A percentile compares a stretch with the other conserved stretches of the same genome.
phyloP scores from a whole-genome alignment of 35 echinoderm and acorn worm species.

The Chiridota heheva region DNA sequence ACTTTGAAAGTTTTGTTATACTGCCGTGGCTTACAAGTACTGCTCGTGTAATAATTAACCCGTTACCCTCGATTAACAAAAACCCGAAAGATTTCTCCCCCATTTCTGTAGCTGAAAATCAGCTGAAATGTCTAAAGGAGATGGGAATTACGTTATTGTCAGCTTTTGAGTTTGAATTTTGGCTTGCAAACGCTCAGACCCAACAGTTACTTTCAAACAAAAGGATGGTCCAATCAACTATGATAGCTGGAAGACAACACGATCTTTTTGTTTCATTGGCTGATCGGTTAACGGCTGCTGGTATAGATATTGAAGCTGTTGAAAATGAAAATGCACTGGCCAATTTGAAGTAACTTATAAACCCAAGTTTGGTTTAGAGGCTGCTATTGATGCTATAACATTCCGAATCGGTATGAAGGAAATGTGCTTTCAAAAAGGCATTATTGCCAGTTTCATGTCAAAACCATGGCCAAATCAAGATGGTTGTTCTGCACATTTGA shows the following conservation, averaged over 20 bases:
- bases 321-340: conserved; percentile 29
- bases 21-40: conserved; percentile 58
- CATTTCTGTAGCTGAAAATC: conserved; percentile 26
- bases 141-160: conserved; percentile 34
- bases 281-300: conserved; percentile 23
- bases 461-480: conserved; percentile 18
- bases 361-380: conserved; percentile 59
- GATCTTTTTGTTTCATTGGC: conserved; percentile 33
- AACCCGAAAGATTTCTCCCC: conserved; percentile 14
- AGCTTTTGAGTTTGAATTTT: conserved; percentile 58
- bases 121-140: conserved; percentile 35
- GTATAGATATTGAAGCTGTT: conserved; percentile 49
- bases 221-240: neutral
- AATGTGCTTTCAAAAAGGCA: conserved; percentile 36
- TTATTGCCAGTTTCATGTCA: conserved; percentile 46
- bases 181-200: conserved; percentile 28
- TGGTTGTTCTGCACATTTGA: conserved; percentile 44
- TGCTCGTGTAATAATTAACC: conserved; percentile 38
- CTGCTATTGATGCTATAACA: conserved; percentile 51
- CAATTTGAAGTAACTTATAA: conserved; percentile 49
- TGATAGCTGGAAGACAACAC: neutral
- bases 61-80: neutral
- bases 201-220: neutral
- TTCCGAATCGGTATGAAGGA: conserved; percentile 56
- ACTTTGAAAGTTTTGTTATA: conserved; percentile 50